Evolutionary conservation across 2,888 invertebrate species (phyloP).

Genomic region (Apantesis nais): DNA sequence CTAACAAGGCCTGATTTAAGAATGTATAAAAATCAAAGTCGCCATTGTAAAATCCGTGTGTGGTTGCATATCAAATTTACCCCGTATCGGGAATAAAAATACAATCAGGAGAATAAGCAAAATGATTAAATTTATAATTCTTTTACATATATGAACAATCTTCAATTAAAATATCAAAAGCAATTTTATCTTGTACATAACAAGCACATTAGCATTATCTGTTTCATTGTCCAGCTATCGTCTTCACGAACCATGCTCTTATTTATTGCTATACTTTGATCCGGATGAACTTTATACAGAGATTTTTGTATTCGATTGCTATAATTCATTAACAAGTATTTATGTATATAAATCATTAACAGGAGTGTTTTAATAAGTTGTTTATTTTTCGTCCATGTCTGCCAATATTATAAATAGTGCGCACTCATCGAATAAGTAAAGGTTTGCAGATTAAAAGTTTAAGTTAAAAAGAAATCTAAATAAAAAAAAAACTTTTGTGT

Average conservation of each 20-base stretch:
- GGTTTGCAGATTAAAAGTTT: neutral
- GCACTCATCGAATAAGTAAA: neutral
- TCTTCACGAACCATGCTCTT: slow-evolving; percentile 1
- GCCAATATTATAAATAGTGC: neutral
- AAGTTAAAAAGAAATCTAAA: neutral
- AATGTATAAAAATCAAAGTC: neutral
- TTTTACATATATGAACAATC: neutral
- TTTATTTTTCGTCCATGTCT: neutral
- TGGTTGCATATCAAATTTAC: neutral
- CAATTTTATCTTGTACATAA: neutral
- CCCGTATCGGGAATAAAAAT: too few relatives aligned
- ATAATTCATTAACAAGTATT: neutral
- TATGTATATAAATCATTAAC: neutral
- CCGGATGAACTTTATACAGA: neutral
- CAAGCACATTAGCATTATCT: slow-evolving; percentile 1
- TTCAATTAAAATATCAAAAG: neutral
- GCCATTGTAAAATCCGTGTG: neutral
- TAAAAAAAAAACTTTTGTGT: too few relatives aligned
- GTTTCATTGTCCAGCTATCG: slow-evolving; percentile 4
- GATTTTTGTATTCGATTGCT: neutral
- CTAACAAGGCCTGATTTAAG: neutral
- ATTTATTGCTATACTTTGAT: slow-evolving; percentile 11
- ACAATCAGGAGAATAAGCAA: neutral
- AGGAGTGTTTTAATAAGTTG: neutral
- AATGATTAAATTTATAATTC: neutral